Percentiles rank a stretch among this genome's conserved stretches.
These are phyloP conservation scores for Limnephilus marmoratus DNA, from an alignment of 2,888 invertebrate genomes.

Conservation along the genomic window DNA sequence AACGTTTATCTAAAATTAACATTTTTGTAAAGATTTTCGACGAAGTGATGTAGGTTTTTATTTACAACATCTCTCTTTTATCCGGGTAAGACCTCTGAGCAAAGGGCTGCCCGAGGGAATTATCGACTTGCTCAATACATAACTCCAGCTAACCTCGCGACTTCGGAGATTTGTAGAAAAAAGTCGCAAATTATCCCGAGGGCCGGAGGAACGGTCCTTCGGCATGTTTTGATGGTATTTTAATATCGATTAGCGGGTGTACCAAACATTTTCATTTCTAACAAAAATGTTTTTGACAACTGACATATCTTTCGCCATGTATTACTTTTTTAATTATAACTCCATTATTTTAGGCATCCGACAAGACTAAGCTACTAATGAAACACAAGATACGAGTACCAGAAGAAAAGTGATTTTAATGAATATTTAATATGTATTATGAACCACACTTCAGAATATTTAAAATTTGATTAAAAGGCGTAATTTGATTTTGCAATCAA, in stretches of 20 bases:
- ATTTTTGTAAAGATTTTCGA: background rate
- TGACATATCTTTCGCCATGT: no score
- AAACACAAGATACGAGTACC: no score
- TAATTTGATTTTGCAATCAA: background rate
- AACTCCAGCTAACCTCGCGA: background rate
- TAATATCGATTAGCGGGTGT: background rate
- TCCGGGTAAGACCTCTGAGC: background rate
- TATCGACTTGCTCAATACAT: background rate
- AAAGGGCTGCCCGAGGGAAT: background rate
- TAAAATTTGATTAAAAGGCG: background rate
- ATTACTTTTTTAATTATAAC: no score
- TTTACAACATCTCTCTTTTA: background rate
- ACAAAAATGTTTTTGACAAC: no score
- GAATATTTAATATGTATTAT: no score
- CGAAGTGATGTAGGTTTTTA: background rate
- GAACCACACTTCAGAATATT: no score
- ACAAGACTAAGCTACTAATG: no score
- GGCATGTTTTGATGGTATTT: background rate
- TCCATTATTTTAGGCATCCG: no score
- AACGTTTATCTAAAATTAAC: background rate
- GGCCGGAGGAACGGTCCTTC: background rate
- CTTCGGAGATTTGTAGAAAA: background rate
- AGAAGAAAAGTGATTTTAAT: no score
- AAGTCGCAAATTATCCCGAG: background rate
- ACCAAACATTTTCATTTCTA: background rate